A percentile compares a stretch with the other conserved stretches of the same genome.
Evolutionary conservation across 1,140 invertebrate genomes (phyloP).

Genomic region (Kradibia gibbosae): DNA sequence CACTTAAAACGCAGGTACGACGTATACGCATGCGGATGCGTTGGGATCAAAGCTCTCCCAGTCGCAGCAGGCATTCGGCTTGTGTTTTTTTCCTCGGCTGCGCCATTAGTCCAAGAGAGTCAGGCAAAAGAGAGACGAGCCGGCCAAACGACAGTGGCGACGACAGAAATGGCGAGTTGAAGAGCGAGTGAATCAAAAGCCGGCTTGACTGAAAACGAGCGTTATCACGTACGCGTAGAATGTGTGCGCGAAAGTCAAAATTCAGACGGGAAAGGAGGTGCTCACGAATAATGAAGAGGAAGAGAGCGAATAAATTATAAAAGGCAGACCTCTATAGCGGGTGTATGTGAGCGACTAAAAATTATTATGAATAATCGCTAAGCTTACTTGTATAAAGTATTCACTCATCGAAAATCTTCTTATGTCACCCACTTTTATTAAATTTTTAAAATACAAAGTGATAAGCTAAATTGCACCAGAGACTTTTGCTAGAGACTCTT

Average conservation of each 20-base stretch:
- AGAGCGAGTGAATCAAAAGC: constrained; percentile 29
- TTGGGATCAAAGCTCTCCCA: constrained; percentile 21
- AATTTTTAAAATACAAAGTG: no score
- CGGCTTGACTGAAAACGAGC: background rate
- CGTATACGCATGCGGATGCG: constrained; percentile 27
- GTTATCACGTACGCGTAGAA: background rate
- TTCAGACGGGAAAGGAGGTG: constrained; percentile 9
- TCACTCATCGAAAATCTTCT: background rate
- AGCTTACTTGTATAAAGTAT: background rate
- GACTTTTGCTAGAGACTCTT: no score
- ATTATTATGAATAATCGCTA: background rate
- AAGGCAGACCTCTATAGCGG: constrained; percentile 40
- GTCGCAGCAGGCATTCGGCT: constrained; percentile 8
- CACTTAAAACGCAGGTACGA: constrained; percentile 3
- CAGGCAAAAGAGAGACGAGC: background rate
- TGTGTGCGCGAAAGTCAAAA: constrained; percentile 24
- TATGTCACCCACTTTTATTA: background rate
- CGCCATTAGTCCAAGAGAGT: constrained; percentile 33
- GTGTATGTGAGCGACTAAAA: constrained; percentile 42
- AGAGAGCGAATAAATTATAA: constrained; percentile 31
- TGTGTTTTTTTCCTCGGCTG: constrained; percentile 21
- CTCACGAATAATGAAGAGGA: constrained; percentile 30
- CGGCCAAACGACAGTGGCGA: background rate
- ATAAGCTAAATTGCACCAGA: no score
- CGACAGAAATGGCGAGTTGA: constrained; percentile 11